These are phyloP conservation scores for Heliothis peltigera DNA, from an alignment of 2,888 invertebrate species.

Conservation along the genomic window DNA sequence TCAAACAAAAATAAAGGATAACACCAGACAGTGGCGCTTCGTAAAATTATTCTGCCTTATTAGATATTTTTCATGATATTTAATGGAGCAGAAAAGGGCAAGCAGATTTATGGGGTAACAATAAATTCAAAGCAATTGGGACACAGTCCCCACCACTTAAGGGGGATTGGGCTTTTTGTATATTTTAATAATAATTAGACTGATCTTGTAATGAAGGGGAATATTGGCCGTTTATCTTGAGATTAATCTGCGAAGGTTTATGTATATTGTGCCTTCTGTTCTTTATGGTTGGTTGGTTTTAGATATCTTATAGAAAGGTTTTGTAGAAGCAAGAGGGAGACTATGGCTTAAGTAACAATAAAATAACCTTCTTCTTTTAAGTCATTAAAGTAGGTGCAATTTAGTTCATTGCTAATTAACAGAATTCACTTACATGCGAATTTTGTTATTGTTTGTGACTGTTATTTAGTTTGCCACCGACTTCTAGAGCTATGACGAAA, in stretches of 20 bases:
- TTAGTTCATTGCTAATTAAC: too few species aligned
- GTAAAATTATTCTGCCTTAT: slow-evolving; percentile 74
- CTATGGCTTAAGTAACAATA: not conserved
- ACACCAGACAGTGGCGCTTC: slow-evolving; percentile 43
- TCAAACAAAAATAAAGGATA: slow-evolving; percentile 35
- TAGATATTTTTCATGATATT: slow-evolving; percentile 79
- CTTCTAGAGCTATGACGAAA: too few species aligned
- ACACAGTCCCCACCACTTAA: slow-evolving; percentile 70
- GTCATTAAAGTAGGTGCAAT: too few species aligned
- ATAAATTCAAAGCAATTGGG: slow-evolving; percentile 73
- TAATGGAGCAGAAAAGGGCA: slow-evolving; percentile 73
- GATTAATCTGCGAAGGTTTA: not conserved
- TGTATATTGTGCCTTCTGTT: not conserved
- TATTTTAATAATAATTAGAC: slow-evolving; percentile 63
- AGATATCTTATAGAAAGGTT: too few species aligned
- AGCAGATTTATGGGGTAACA: slow-evolving; percentile 73
- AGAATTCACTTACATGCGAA: too few species aligned
- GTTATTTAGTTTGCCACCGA: too few species aligned
- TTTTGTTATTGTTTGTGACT: too few species aligned
- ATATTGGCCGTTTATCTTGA: slow-evolving; percentile 35
- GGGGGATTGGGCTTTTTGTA: slow-evolving; percentile 64
- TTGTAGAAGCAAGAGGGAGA: not conserved
- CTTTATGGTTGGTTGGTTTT: not conserved
- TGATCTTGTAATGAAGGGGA: slow-evolving; percentile 37
- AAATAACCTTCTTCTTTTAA: too few species aligned